Evolutionary conservation across 2,113 vertebrate species (phyloP), one percentile per base, ranked within the genome.

Genomic region (Rallus limicola): DNA sequence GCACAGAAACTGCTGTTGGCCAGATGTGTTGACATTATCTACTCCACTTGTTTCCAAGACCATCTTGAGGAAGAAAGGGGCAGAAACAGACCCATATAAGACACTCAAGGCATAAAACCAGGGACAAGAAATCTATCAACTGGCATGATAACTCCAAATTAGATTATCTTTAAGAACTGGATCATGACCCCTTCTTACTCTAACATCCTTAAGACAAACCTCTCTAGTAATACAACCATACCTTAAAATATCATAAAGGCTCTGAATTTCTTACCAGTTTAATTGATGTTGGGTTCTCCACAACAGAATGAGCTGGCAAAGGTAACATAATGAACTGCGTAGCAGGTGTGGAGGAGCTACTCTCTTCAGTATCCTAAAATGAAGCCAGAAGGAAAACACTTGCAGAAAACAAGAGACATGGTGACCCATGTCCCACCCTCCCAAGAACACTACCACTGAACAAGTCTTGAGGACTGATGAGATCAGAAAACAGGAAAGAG

Each of bases 281-380:
- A 98, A 99, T 98, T 36, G 99, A 98, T 10, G 98, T 93, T 82
- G 98, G 98, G 64, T 97, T 97, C 92, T 98, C 98, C 93, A 98
- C 96, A 64, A 99, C 98, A n/a, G 98, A 97, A 85, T 97, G 98
- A 86, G 98, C 97, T 82, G 98, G 98, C n/a, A 99, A 88, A 68
- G 99, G 98, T 58, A 99, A 93, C 99, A 99, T 98, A 98, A 99
- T 98, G 81, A 99, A 97, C 69, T 99, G 98, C 33, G 98, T 93
- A 68, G 98, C 84, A 9, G 98, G 97, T n/a, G 97, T 83, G 81
- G 98, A 96, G 68, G 98, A 94, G 82, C 96, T 98, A 65, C 97
- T 97, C 84, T 99, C 98, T 94, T 98, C 91, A 50, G 98, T 82
- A 34, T 98, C 99, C 99, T 99, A 94, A 53, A 97, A 91, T 26